Conservation (phyloP, 1,140 invertebrate genomes). For the Pararge aegeria region DNA sequence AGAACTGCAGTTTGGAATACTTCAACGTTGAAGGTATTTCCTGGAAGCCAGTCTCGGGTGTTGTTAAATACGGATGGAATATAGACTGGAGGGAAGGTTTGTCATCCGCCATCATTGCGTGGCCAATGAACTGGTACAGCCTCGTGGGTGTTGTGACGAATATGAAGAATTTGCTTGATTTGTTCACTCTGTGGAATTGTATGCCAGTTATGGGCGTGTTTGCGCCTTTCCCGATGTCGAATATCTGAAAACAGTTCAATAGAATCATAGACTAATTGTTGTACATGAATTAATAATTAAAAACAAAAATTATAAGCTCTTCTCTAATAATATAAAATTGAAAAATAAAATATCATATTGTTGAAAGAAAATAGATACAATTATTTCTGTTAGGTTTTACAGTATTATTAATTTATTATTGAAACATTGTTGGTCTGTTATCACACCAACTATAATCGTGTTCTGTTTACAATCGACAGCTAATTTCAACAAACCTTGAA, state of each 20-base stretch:
- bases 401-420: too few relatives aligned
- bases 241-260: conserved; percentile 82
- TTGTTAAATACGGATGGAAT: conserved; percentile 90
- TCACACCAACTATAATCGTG: too few relatives aligned
- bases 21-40: conserved; percentile 88
- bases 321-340: too few relatives aligned
- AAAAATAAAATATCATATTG: too few relatives aligned
- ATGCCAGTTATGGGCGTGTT: conserved; percentile 92
- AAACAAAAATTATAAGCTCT: too few relatives aligned
- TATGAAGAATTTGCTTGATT: conserved; percentile 87
- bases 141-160: conserved; percentile 91
- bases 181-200: conserved; percentile 88
- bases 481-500: too few relatives aligned
- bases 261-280: not conserved
- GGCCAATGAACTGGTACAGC: conserved; percentile 93
- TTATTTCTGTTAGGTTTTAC: too few relatives aligned
- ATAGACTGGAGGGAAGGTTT: conserved; percentile 90
- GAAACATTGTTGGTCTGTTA: too few relatives aligned
- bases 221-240: conserved; percentile 89
- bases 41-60: conserved; percentile 86
- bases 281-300: too few relatives aligned
- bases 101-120: conserved; percentile 85
- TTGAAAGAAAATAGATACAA: too few relatives aligned
- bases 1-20: conserved; percentile 91
- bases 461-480: too few relatives aligned